phyloP scores from a whole-genome alignment of 2,113 vertebrate species.

The Microcebus ravelobensis region DNA sequence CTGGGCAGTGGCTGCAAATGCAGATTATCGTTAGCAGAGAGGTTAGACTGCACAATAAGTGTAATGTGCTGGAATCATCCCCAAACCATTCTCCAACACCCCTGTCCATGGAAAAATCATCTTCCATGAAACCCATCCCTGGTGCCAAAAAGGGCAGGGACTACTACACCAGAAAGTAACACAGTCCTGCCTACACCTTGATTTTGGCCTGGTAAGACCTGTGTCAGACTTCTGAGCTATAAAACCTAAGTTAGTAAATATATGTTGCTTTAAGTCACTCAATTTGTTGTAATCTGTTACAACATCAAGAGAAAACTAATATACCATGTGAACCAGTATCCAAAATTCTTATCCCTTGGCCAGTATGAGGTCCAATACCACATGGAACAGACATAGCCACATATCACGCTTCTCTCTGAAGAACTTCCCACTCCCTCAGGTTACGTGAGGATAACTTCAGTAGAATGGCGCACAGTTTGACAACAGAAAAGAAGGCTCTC shows the following conservation, averaged over 20 bases:
- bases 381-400: neutral
- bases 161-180: neutral
- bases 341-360: neutral
- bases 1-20: no score
- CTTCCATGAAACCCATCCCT: no score
- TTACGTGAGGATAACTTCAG: neutral
- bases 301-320: slow-evolving; percentile 36
- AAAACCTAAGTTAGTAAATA: neutral
- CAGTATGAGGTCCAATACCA: neutral
- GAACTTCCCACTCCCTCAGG: neutral
- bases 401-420: neutral
- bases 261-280: neutral
- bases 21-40: no score
- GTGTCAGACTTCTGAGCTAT: neutral
- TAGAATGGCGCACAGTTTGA: neutral
- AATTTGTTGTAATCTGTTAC: neutral
- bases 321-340: neutral
- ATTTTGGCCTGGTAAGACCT: neutral
- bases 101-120: no score
- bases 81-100: no score
- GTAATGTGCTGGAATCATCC: no score
- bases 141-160: no score
- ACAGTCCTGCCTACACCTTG: rapidly evolving
- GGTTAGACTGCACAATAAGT: no score
- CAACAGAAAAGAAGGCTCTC: neutral